Conservation (phyloP, 1,140 invertebrate species). For the Trinorchestia longiramus region DNA sequence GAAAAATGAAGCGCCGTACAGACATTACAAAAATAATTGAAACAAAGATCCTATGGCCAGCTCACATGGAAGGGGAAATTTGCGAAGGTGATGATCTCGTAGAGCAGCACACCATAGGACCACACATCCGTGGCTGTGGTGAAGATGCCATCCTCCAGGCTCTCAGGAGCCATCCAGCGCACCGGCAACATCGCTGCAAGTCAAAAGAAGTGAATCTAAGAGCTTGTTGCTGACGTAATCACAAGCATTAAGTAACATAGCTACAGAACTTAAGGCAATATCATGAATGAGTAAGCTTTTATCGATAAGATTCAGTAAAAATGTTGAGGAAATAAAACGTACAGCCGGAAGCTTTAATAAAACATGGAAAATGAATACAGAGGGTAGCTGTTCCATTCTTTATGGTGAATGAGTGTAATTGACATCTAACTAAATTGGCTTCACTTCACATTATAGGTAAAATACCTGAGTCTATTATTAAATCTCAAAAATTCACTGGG, state of each 20-base stretch:
- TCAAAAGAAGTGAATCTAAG: neutral
- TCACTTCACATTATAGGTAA: neutral
- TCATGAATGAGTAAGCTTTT: neutral
- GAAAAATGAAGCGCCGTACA: no score
- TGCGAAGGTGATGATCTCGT: constrained; percentile 88
- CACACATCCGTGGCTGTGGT: constrained; percentile 87
- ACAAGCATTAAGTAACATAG: neutral
- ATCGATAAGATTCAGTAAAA: neutral
- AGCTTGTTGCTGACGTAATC: neutral
- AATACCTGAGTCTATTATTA: neutral
- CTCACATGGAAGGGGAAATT: constrained; percentile 85
- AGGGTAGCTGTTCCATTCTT: neutral
- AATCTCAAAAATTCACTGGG: no score
- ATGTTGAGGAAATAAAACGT: neutral
- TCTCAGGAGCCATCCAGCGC: constrained; percentile 93
- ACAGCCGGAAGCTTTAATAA: neutral
- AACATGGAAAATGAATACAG: no score
- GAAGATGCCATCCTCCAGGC: constrained; percentile 83
- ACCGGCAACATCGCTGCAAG: constrained; percentile 83
- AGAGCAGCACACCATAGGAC: constrained; percentile 87
- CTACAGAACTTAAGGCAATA: neutral
- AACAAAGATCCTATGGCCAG: no score
- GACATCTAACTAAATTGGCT: neutral
- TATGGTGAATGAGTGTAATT: neutral
- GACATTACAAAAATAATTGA: no score